phyloP scores from a whole-genome alignment of 2,888 invertebrate species.

The Drosophila yooni region DNA sequence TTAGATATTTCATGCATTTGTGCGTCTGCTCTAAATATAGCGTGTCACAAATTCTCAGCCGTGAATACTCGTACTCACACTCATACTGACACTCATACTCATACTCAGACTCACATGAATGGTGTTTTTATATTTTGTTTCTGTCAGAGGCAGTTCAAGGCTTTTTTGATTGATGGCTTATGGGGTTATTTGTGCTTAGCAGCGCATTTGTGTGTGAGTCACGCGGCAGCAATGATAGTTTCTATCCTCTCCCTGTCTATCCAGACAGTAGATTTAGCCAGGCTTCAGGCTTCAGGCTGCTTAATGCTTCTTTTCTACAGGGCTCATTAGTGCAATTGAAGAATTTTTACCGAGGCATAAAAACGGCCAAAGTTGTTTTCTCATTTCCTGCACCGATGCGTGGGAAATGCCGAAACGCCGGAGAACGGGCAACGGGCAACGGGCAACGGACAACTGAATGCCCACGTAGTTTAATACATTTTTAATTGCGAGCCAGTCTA shows the following conservation, averaged over 20 bases:
- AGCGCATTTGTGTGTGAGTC: constrained; percentile 54
- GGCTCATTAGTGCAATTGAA: constrained; percentile 63
- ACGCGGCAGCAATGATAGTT: constrained; percentile 32
- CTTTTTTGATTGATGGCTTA: constrained; percentile 72
- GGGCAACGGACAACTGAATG: constrained; percentile 10
- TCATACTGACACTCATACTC: neutral
- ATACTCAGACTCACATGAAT: neutral
- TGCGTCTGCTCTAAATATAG: constrained; percentile 57
- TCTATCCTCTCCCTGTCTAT: constrained; percentile 7
- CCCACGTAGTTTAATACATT: constrained; percentile 62
- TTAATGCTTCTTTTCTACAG: constrained; percentile 30
- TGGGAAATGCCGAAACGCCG: constrained; percentile 54
- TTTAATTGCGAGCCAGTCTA: constrained; percentile 63
- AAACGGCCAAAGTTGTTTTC: constrained; percentile 44
- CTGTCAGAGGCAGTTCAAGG: constrained; percentile 73
- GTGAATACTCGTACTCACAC: neutral
- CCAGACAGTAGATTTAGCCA: neutral
- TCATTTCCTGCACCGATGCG: constrained; percentile 61
- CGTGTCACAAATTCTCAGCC: constrained; percentile 49
- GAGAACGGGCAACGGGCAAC: constrained; percentile 19
- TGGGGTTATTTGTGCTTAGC: constrained; percentile 28
- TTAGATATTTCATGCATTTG: constrained; percentile 38
- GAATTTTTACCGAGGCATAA: constrained; percentile 39
- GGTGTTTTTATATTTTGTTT: constrained; percentile 12
- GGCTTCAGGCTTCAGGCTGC: constrained; percentile 2